Evolutionary conservation across 2,113 vertebrate genomes (phyloP), one percentile per base, ranked within the genome.

Genomic region (Cephalopholis sonnerati): DNA sequence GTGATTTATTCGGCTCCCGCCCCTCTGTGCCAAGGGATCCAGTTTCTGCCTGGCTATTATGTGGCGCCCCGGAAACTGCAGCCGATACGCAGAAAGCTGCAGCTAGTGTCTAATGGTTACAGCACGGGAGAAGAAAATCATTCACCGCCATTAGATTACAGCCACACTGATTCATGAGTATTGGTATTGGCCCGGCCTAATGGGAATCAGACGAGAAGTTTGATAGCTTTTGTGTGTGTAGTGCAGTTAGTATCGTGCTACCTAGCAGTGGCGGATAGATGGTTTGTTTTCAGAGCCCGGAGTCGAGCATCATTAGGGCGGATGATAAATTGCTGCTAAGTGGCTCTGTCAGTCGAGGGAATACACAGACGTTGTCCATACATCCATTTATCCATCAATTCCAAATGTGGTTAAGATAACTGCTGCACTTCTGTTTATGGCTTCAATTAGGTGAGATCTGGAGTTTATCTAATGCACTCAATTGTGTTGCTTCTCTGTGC

Each of bases 21-120:
- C 91, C 88, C 87, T 76, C 82, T 76, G 78, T 62, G 85, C 87
- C 82, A 32, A 9, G 58, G 87, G 92, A 94, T 96, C 92, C n/a
- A 79, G 91, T 96, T 95, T 94, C 94, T 77, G 55, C 78, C 70
- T 36, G 53, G 84, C 89, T 93, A 92, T 95, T 94, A 94, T 93
- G 91, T 93, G 94, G 94, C 92, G 90, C 93, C 91, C 84, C 87
- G 91, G 94, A 95, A 93, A 91, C 93, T 89, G 92, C 93, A 91
- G 90, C 91, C 73, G 64, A 90, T 87, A 75, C 55, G 50, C 44
- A 39, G 80, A 86, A 66, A 91, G 93, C 90, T 89, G 72, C 81
- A 85, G 91, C 84, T 65, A 79, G 82, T 85, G 88, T 94, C 95
- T 96, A 96, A 95, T 96, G 95, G 95, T 96, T 95, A 95, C 95